Conservation (phyloP, 1,140 invertebrate species). For the Globodera ellingtonae region DNA sequence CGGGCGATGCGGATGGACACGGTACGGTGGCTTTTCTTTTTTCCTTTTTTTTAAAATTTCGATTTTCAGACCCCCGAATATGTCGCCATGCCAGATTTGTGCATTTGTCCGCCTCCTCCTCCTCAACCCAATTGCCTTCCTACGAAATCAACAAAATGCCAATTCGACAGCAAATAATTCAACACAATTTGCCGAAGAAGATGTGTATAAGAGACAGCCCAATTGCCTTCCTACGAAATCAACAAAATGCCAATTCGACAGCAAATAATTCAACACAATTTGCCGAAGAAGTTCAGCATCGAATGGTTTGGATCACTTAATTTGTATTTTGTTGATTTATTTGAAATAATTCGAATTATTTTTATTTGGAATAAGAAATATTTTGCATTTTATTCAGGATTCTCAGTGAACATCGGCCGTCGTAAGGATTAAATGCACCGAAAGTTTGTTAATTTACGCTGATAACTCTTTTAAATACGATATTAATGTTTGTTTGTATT, state of each 20-base stretch:
- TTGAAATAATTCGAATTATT: background rate
- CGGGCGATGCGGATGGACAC: constrained; percentile 29
- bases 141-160: constrained; percentile 14
- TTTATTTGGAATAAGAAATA: background rate
- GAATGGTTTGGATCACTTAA: constrained; percentile 3
- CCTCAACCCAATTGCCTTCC: background rate
- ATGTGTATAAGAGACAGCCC: no score
- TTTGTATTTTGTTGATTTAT: background rate
- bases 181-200: background rate
- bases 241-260: constrained; percentile 9
- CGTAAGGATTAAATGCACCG: background rate
- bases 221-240: no score
- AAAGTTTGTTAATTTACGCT: no score
- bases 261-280: background rate
- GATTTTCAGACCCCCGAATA: constrained; percentile 20
- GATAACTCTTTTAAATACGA: background rate
- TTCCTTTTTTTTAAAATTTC: background rate
- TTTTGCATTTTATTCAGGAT: background rate
- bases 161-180: no score
- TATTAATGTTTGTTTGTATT: background rate
- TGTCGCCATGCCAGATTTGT: constrained; percentile 24
- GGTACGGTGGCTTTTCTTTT: constrained; percentile 28
- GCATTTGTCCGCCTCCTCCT: background rate
- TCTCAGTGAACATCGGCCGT: constrained; percentile 2
- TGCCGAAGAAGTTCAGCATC: constrained; percentile 10